phyloP scores from a whole-genome alignment of 2,113 vertebrate genomes.

The Chloroceryle aenea region DNA sequence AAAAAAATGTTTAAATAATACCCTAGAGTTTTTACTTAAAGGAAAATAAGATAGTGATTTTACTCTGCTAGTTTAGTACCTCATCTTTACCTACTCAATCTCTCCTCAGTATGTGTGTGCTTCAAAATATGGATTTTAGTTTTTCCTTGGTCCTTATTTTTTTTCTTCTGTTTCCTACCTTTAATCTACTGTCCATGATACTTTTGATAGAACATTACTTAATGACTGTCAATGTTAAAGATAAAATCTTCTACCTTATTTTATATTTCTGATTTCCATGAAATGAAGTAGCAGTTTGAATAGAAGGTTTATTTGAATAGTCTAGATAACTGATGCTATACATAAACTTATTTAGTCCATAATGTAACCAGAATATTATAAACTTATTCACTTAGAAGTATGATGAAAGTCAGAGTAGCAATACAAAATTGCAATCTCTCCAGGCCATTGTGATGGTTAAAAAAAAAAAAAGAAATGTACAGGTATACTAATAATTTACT shows the following conservation, averaged over 20 bases:
- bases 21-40: neutral
- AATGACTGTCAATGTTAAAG: neutral
- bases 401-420: slow-evolving; percentile 66
- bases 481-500: slow-evolving; percentile 35
- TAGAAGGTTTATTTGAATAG: slow-evolving; percentile 53
- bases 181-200: neutral
- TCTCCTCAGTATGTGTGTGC: neutral
- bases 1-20: neutral
- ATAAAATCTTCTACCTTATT: neutral
- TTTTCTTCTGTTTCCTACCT: neutral
- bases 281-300: slow-evolving; percentile 57
- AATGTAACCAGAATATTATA: slow-evolving; percentile 48
- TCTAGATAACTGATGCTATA: slow-evolving; percentile 51
- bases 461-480: slow-evolving; percentile 68
- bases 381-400: slow-evolving; percentile 40
- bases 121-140: neutral
- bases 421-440: slow-evolving; percentile 61
- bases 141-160: neutral
- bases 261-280: slow-evolving; percentile 4
- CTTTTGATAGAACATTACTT: slow-evolving; percentile 8
- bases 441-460: slow-evolving; percentile 60
- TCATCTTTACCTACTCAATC: neutral
- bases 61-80: neutral
- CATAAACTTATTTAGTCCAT: slow-evolving; percentile 48
- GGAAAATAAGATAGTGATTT: neutral